Base-by-base conservation (phyloP, 37 sponge, comb jelly and placozoan species). In the Aphrocallistes beatrix region DNA sequence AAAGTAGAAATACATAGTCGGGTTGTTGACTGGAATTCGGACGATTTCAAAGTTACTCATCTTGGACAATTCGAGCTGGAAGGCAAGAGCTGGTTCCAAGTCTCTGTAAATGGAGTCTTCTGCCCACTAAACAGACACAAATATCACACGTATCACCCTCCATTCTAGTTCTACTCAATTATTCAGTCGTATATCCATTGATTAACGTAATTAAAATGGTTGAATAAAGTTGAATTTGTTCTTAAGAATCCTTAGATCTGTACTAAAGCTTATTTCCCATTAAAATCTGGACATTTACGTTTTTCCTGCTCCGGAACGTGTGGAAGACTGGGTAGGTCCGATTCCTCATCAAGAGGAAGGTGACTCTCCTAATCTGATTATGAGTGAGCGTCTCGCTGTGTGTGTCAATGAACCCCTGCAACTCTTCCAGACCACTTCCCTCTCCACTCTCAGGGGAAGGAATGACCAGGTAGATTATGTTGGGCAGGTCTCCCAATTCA, bases 101-200 rank as follows among this genome's bases (percentile, higher is more conserved):
- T 97, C 95, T 0, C 98, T 90, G 86, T 97, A 97, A 84, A 94
- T 97, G 39, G 91, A 88, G 84, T 97, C 98, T 60, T 97, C 98
- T 19, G 37, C 34, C 82, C 69, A 89, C 88, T 87, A 40, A 39
- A 87, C 36, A 42, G 38, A 82, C 3, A 60, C 6, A 13, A 42
- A n/a, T n/a, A n/a, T 23, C 60, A 60, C 81, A 39, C 8, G 30
- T 21, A 83, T 30, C 9, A 37, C 10, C 10, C 37, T 9, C 42
- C 9, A 39, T 36, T 37, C 42, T 28, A 25, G 17, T 39, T 30
- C 19, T 37, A 81, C 23, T 19, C 23, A 23, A 81, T n/a, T 21
- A 81, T n/a, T 19, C 50, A 48, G 19, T 48, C 50, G 19, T 19
- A 48, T 48, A 19, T 21, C 16, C n/a, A n/a, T n/a, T n/a, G n/a